Conservation (phyloP, 2,888 invertebrate species). For the Heteropelma amictum region DNA sequence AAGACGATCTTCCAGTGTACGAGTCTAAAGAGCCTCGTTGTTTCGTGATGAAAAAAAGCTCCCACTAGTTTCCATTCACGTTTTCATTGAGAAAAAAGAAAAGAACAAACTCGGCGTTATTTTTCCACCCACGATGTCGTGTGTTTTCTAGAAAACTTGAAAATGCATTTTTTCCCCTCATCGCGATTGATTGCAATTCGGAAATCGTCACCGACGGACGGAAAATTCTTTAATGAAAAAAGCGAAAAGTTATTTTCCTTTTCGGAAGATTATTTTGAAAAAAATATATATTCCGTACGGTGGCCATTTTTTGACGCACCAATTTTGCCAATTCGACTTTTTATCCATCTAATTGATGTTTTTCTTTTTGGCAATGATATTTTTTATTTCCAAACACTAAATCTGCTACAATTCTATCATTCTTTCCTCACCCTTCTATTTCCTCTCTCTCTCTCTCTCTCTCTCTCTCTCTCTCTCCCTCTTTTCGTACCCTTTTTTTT, state of each 20-base stretch:
- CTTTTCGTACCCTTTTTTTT: not conserved
- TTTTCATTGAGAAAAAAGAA: constrained; percentile 7
- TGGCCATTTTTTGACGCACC: not conserved
- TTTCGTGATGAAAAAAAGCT: constrained; percentile 21
- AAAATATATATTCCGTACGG: not conserved
- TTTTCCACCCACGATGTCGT: not conserved
- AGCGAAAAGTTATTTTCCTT: too few relatives aligned
- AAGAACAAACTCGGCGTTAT: not conserved
- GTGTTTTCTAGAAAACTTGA: constrained; percentile 3
- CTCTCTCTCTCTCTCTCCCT: not conserved
- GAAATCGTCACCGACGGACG: too few relatives aligned
- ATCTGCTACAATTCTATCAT: not conserved
- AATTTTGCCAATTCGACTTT: not conserved
- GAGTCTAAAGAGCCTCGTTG: constrained; percentile 31
- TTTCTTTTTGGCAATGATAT: constrained; percentile 24
- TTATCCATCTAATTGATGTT: not conserved
- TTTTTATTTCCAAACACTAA: constrained; percentile 33
- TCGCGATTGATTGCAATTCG: too few relatives aligned
- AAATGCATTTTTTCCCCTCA: constrained; percentile 22
- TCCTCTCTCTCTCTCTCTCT: not conserved
- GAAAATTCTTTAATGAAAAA: too few relatives aligned
- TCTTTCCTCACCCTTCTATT: constrained; percentile 7
- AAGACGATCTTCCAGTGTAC: constrained; percentile 55
- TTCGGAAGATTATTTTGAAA: too few relatives aligned
- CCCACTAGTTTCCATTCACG: constrained; percentile 31